Evolutionary conservation across 1,140 invertebrate species (phyloP).

Genomic region (Drosophila lowei): DNA sequence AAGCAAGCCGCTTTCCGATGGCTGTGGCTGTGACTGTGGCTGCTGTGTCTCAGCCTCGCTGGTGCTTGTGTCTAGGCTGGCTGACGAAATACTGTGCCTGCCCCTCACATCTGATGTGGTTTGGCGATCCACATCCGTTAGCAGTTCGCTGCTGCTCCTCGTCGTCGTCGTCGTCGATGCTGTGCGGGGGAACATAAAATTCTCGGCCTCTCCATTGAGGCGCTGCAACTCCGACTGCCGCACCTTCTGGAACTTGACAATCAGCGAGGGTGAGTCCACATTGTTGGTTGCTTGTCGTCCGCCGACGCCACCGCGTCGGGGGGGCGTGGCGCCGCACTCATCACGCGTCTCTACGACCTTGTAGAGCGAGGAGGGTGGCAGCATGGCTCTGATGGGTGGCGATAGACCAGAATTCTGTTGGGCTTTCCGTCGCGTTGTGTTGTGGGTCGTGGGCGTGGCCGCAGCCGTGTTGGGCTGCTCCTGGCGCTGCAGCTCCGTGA

Average conservation of each 20-base stretch:
- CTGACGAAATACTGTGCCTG: slow-evolving; percentile 65
- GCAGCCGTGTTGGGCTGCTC: slow-evolving; percentile 33
- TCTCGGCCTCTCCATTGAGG: slow-evolving; percentile 91
- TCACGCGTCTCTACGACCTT: slow-evolving; percentile 75
- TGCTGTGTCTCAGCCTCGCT: slow-evolving; percentile 57
- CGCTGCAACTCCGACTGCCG: slow-evolving; percentile 89
- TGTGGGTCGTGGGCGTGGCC: slow-evolving; percentile 30
- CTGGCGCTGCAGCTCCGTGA: slow-evolving; percentile 41
- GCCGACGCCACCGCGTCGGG: slow-evolving; percentile 5
- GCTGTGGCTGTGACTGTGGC: slow-evolving; percentile 6
- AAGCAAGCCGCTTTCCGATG: slow-evolving; percentile 1
- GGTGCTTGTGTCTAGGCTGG: slow-evolving; percentile 66
- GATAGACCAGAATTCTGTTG: slow-evolving; percentile 55
- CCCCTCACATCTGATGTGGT: slow-evolving; percentile 67
- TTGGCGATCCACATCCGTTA: slow-evolving; percentile 84
- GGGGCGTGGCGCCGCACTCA: slow-evolving; percentile 45
- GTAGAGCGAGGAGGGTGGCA: slow-evolving; percentile 73
- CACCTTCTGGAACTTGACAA: slow-evolving; percentile 89
- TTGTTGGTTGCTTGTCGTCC: slow-evolving; percentile 36
- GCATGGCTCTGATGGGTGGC: slow-evolving; percentile 73
- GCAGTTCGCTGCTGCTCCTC: slow-evolving; percentile 84
- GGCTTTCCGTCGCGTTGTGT: slow-evolving; percentile 52
- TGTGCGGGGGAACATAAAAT: slow-evolving; percentile 91
- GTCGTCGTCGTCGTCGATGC: slow-evolving; percentile 83
- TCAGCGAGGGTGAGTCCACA: slow-evolving; percentile 84